Conservation (phyloP, 2,113 vertebrate species). For the Paraplagusia blochii region DNA sequence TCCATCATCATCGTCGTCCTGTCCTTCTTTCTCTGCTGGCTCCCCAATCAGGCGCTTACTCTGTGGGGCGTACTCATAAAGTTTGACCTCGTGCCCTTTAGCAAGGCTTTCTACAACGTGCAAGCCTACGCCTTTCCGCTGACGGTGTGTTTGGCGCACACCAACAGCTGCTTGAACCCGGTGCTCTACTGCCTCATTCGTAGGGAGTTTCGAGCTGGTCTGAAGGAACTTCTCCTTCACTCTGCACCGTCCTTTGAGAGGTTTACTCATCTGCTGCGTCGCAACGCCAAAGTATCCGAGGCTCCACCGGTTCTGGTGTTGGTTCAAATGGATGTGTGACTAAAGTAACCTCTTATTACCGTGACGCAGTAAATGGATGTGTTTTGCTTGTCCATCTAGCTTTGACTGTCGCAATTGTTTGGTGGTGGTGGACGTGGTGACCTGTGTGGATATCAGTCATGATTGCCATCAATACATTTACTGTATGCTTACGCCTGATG, state of each 20-base stretch:
- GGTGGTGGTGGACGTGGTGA: too few relatives aligned
- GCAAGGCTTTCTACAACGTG: slow-evolving; percentile 78
- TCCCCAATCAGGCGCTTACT: slow-evolving; percentile 81
- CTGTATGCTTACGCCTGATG: not conserved
- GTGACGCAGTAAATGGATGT: not conserved
- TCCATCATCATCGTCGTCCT: slow-evolving; percentile 80
- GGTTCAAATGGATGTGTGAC: slow-evolving; percentile 75
- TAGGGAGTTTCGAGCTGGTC: slow-evolving; percentile 74
- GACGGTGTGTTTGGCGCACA: slow-evolving; percentile 80
- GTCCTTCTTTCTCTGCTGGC: slow-evolving; percentile 83
- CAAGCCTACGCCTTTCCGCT: slow-evolving; percentile 80
- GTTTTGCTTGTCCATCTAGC: too few relatives aligned
- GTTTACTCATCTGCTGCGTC: slow-evolving; percentile 60
- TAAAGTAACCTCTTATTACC: not conserved
- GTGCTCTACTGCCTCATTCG: slow-evolving; percentile 81
- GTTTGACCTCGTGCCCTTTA: slow-evolving; percentile 80
- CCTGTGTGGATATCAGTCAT: slow-evolving; percentile 26
- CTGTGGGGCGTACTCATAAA: slow-evolving; percentile 82
- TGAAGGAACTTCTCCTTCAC: slow-evolving; percentile 74
- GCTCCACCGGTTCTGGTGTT: slow-evolving; percentile 70
- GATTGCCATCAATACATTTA: slow-evolving; percentile 14
- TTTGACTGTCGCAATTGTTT: not conserved
- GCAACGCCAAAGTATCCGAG: slow-evolving; percentile 72
- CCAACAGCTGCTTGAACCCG: slow-evolving; percentile 83
- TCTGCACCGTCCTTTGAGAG: slow-evolving; percentile 68